Evolutionary conservation across 2,888 invertebrate genomes (phyloP), one percentile per base, ranked within the genome.

Genomic region (Halocaridina rubra): DNA sequence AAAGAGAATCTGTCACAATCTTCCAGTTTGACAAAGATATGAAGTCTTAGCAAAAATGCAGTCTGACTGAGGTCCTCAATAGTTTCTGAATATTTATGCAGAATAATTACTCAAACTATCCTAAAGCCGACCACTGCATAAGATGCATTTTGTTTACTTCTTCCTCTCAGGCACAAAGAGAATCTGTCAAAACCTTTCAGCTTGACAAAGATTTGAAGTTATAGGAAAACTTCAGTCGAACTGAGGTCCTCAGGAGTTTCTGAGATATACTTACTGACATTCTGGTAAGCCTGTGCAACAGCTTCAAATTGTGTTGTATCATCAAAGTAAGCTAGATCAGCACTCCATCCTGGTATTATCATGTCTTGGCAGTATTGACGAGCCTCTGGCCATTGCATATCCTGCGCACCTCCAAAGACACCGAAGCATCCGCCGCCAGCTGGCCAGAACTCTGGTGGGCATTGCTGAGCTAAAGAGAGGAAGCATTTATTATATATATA

Each of bases 401-500:
- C 61, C 2, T 29, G n/a, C 5, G 72, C 72, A 24, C 30, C 5
- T 71, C 74, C 80, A 24, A 80, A 72, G 16, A 72, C 59, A 16
- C n/a, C 22, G 39, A 30, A 80, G 29, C 80, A 80, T 4, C 30
- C 33, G 8, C 27, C 39, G 3, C 72, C 80, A 16, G 80, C 67
- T 29, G 71, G 59, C 19, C 71, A 80, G 80, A 80, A 80, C 10
- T 59, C 59, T 4, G 1, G 5, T 7, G 80, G 71, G 61, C 80
- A 80, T 59, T 80, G 72, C 27, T 57, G 57, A 13, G 59, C 80
- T 80, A n/a, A n/a, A n/a, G n/a, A n/a, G n/a, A n/a, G n/a, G n/a
- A n/a, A n/a, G n/a, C n/a, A n/a, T n/a, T n/a, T n/a, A n/a, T n/a
- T n/a, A n/a, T n/a, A n/a, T n/a, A n/a, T n/a, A n/a, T n/a, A n/a